phyloP scores from a whole-genome alignment of 2,888 invertebrate species.

The Cecidostiba fungosa region DNA sequence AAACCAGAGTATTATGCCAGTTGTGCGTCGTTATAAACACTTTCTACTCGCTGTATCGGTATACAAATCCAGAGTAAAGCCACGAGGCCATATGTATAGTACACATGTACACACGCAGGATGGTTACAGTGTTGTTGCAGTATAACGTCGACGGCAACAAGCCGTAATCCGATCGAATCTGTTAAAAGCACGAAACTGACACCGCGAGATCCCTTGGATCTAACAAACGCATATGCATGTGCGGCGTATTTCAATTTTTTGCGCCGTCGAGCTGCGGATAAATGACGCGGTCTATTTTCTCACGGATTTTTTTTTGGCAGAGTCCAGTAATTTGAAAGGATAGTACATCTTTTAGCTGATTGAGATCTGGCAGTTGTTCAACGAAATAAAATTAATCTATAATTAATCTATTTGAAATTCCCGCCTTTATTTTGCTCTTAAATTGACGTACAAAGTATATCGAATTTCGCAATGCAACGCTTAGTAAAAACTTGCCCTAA shows the following conservation, averaged over 20 bases:
- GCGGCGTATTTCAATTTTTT: not conserved
- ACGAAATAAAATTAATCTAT: too few species aligned
- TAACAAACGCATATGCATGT: not conserved
- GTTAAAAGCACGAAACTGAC: slow-evolving; percentile 50
- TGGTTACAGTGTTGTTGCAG: slow-evolving; percentile 18
- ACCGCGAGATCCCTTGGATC: slow-evolving; percentile 6
- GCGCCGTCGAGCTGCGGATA: not conserved
- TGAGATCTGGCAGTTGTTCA: too few species aligned
- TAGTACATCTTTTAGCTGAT: not conserved
- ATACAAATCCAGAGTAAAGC: not conserved
- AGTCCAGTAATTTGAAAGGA: not conserved
- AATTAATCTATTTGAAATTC: too few species aligned
- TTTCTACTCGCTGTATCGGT: slow-evolving; percentile 8
- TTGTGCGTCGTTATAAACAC: not conserved
- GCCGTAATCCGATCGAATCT: slow-evolving; percentile 52
- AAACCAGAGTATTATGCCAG: too few species aligned
- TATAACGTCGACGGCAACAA: not conserved
- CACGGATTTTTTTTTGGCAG: not conserved
- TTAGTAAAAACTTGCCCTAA: too few species aligned
- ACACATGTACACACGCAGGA: not conserved
- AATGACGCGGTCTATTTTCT: not conserved
- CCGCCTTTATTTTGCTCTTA: too few species aligned
- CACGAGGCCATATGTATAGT: not conserved
- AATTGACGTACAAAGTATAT: too few species aligned
- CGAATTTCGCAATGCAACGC: too few species aligned